Percentiles rank a stretch among this genome's conserved stretches.
These are phyloP conservation scores for Neolamprologus cancellatus DNA, from an alignment of 2,113 vertebrate genomes.

Conservation along the genomic window DNA sequence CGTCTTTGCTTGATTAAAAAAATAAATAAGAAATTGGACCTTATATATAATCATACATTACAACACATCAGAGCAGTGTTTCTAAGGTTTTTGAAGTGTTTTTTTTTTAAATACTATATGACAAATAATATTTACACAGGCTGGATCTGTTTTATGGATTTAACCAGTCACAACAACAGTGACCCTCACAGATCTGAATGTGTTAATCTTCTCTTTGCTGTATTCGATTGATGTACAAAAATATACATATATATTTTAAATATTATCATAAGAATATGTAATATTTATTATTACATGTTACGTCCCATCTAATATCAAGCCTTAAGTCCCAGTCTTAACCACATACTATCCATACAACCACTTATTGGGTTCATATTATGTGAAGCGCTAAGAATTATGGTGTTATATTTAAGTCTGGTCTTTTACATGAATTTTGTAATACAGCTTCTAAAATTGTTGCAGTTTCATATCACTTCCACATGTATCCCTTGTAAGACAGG, in stretches of 20 bases:
- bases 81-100: neutral
- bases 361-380: neutral
- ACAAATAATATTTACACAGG: neutral
- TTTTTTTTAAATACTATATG: accelerated
- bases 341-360: accelerated
- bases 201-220: neutral
- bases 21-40: neutral
- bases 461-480: neutral
- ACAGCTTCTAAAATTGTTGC: neutral
- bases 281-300: neutral
- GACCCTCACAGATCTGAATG: neutral
- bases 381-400: accelerated
- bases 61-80: neutral
- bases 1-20: neutral
- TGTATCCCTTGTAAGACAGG: neutral
- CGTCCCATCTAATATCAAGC: accelerated
- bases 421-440: neutral
- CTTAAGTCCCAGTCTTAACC: accelerated
- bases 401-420: neutral
- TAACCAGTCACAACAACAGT: neutral
- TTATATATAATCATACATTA: neutral
- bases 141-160: neutral
- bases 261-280: neutral
- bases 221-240: neutral
- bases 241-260: neutral